Evolutionary conservation across 1,140 invertebrate genomes (phyloP).

Genomic region (Contarinia nasturtii): DNA sequence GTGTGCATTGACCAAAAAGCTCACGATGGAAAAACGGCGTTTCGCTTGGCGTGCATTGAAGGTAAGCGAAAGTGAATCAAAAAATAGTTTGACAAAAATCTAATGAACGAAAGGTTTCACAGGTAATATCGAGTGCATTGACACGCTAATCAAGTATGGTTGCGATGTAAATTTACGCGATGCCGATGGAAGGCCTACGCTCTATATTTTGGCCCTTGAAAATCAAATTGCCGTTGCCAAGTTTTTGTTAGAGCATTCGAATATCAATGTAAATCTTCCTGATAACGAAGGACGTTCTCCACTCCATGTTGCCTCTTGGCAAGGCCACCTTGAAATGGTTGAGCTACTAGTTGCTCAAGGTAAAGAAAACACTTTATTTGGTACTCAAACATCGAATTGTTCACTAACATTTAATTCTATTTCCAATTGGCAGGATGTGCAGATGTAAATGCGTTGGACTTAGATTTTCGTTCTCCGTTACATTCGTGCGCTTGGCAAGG

Average conservation of each 20-base stretch:
- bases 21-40: slow-evolving; percentile 83
- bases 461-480: slow-evolving; percentile 72
- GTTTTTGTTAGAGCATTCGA: slow-evolving; percentile 56
- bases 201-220: slow-evolving; percentile 83
- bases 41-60: slow-evolving; percentile 38
- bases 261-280: slow-evolving; percentile 65
- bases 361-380: no score
- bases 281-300: slow-evolving; percentile 84
- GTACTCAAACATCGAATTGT: not conserved
- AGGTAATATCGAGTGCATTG: slow-evolving; percentile 68
- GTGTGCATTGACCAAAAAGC: slow-evolving; percentile 60
- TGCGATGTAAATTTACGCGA: slow-evolving; percentile 82
- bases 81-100: not conserved
- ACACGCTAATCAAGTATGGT: slow-evolving; percentile 47
- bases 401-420: not conserved
- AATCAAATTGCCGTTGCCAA: slow-evolving; percentile 70
- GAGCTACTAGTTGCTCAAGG: slow-evolving; percentile 54
- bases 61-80: slow-evolving; percentile 4
- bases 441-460: slow-evolving; percentile 73
- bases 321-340: slow-evolving; percentile 61
- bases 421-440: slow-evolving; percentile 33
- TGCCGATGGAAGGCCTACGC: slow-evolving; percentile 76
- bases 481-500: slow-evolving; percentile 94
- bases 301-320: slow-evolving; percentile 85
- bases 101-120: not conserved